phyloP scores from a whole-genome alignment of 2,797 vertebrate species.

The Propithecus perrieri region DNA sequence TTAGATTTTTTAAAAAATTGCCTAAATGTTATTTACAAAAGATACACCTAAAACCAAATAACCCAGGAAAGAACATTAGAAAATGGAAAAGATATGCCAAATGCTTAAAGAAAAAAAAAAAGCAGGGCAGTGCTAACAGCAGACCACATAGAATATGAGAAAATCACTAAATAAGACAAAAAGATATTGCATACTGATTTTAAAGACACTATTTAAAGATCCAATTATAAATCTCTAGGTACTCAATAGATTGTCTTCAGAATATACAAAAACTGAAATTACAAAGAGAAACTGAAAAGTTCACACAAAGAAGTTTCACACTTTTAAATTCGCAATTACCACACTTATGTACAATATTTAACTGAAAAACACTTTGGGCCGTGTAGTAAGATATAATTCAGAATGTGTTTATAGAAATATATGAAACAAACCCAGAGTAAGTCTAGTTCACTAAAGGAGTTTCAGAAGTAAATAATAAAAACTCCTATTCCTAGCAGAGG shows the following conservation, averaged over 20 bases:
- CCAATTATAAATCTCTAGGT: not conserved
- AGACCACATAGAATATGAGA: not conserved
- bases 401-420: not conserved
- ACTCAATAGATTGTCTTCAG: not conserved
- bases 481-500: not conserved
- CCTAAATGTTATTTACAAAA: not conserved
- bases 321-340: not conserved
- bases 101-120: not conserved
- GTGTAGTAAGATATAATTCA: not conserved
- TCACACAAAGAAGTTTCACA: not conserved
- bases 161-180: slow-evolving; percentile 11
- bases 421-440: not conserved
- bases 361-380: not conserved
- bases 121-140: not conserved
- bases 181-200: not conserved
- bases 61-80: not conserved
- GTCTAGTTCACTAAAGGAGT: not conserved
- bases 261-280: not conserved
- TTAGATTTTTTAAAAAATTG: not conserved
- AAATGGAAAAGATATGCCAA: not conserved
- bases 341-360: slow-evolving; percentile 21
- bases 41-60: not conserved
- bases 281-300: slow-evolving; percentile 12
- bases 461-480: slow-evolving; percentile 37
- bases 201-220: not conserved